A percentile compares a stretch with the other conserved stretches of the same genome.
Evolutionary conservation across 2,797 vertebrate species (phyloP).

Genomic region (Picus viridis): DNA sequence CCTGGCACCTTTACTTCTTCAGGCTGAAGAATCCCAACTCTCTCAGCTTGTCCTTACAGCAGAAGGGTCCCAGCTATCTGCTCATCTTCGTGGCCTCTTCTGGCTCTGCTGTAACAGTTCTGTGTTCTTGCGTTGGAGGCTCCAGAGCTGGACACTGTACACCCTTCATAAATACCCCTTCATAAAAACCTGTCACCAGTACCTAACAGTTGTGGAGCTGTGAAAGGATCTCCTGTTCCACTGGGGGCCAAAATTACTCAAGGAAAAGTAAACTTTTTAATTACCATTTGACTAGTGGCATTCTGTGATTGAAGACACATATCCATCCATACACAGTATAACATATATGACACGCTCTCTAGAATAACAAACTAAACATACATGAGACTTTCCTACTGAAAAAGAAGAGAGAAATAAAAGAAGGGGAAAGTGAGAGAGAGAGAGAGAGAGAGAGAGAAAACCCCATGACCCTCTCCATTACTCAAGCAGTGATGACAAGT

Average conservation of each 20-base stretch:
- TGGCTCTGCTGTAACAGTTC: too few relatives aligned
- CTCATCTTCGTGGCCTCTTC: too few relatives aligned
- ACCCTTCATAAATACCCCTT: neutral
- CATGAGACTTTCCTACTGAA: constrained; percentile 21
- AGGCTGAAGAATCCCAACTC: too few relatives aligned
- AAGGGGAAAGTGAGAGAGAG: neutral
- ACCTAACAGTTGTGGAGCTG: neutral
- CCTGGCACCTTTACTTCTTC: too few relatives aligned
- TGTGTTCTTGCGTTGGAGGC: too few relatives aligned
- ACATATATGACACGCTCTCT: neutral
- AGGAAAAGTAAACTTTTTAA: neutral
- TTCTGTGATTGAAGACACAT: neutral
- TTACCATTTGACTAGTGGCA: neutral
- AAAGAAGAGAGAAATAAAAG: too few relatives aligned
- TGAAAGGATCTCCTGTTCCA: neutral
- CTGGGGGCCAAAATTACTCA: neutral
- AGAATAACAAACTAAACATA: constrained; percentile 9
- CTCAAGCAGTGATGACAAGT: constrained; percentile 81
- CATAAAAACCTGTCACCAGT: neutral
- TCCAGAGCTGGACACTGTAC: neutral
- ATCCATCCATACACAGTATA: neutral
- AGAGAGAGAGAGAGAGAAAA: neutral
- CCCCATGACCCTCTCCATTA: constrained; percentile 67
- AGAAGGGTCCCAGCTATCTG: too few relatives aligned
- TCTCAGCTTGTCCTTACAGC: too few relatives aligned